Conservation (phyloP, 2,113 vertebrate genomes). For the Anoura caudifer region DNA sequence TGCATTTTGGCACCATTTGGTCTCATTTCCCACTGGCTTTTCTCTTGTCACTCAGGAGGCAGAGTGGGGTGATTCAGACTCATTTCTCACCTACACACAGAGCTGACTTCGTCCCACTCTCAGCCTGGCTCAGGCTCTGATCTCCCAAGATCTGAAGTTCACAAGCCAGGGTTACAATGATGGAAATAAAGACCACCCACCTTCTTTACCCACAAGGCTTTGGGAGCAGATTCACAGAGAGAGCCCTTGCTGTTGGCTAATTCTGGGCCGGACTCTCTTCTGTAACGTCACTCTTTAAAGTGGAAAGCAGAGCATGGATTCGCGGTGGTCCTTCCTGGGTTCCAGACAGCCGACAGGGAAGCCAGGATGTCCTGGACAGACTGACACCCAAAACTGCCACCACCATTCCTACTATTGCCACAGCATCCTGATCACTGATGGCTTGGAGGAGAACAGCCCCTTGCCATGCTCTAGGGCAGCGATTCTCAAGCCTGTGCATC, state of each 20-base stretch:
- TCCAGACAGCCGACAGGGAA: not conserved
- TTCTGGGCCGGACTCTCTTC: not conserved
- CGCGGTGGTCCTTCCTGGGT: not conserved
- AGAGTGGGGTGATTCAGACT: slow-evolving; percentile 40
- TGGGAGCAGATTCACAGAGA: not conserved
- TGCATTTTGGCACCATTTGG: slow-evolving; percentile 7
- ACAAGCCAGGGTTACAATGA: not conserved
- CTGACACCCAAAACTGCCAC: not conserved
- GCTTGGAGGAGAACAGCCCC: not conserved
- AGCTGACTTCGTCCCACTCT: slow-evolving; percentile 59
- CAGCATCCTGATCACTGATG: not conserved
- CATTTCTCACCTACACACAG: slow-evolving; percentile 8
- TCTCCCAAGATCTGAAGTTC: slow-evolving; percentile 50
- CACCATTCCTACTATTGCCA: not conserved
- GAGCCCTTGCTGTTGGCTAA: not conserved
- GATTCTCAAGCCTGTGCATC: too few relatives aligned
- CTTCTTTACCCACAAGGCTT: not conserved
- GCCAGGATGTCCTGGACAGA: not conserved
- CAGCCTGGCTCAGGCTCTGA: slow-evolving; percentile 22
- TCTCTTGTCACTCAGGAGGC: slow-evolving; percentile 11
- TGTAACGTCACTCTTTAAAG: not conserved
- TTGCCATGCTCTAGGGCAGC: slow-evolving; percentile 12
- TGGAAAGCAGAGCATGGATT: not conserved
- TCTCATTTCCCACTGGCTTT: slow-evolving; percentile 3
- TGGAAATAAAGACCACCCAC: not conserved